Base-by-base conservation (phyloP, 2,888 invertebrate species). In the Brachylomia viminalis region DNA sequence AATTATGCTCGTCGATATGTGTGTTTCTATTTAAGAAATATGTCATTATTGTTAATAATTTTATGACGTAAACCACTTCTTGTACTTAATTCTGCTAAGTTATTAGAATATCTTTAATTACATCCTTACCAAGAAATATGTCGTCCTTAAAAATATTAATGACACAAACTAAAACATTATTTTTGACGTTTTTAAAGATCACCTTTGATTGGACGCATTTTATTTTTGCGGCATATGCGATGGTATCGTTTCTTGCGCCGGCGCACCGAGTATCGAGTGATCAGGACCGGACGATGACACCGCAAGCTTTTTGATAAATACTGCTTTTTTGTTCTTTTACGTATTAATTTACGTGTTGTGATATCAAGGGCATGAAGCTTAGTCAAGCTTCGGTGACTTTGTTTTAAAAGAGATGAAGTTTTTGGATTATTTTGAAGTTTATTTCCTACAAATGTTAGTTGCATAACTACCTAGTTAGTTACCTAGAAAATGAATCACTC, bases 281-380 rank as follows among this genome's bases (percentile, higher is more conserved):
- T 93, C 94, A 90, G 91, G 87, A 91, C 91, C 91, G 94, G 93
- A 90, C 95, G 95, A 95, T 95, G 95, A 95, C 95, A 95, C 93
- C 91, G 92, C 89, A 90, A 91, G 89, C 91, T 92, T 93, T 95
- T 95, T 94, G 95, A 95, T 95, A 95, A 93, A 93, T 91, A 88
- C 88, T 86, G 82, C 84, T 87, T 87, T 88, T 88, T 88, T 90
- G 89, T 94, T 92, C 90, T 92, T 93, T 92, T 90, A 84, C 86
- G 93, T 94, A 94, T 95, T 94, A 93, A 93, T 94, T 95, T 95
- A 95, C 94, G 92, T 92, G 90, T 90, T 78, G 91, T 92, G 93
- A 95, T 94, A 92, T 88, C 85, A 87, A 88, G 86, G 27, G 88
- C 90, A 66, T 70, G 66, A 82, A 75, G 69, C 72, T 67, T 64